These are phyloP conservation scores for Otolemur crassicaudatus DNA, from an alignment of 2,797 vertebrate species.

Conservation along the genomic window DNA sequence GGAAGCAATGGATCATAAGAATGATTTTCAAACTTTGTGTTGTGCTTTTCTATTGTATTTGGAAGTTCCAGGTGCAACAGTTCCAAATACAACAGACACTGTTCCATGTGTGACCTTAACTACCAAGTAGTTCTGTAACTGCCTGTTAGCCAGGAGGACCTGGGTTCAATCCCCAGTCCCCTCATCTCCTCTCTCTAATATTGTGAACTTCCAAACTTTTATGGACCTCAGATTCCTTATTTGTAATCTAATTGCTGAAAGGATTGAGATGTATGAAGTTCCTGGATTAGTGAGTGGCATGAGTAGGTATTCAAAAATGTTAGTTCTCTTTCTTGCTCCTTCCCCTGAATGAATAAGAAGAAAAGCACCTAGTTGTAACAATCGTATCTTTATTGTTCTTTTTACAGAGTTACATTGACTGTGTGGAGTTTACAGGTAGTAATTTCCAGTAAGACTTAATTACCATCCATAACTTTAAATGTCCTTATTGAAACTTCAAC, in stretches of 20 bases:
- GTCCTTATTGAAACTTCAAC: not conserved
- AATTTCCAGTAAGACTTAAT: not conserved
- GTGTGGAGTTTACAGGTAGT: not conserved
- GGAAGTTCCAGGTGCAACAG: too few species aligned
- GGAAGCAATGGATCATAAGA: conserved; percentile 5
- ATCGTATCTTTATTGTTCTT: not conserved
- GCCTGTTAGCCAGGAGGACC: not conserved
- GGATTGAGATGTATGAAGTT: not conserved
- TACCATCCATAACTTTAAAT: not conserved
- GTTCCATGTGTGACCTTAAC: too few species aligned
- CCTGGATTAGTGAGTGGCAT: not conserved
- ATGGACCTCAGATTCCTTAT: not conserved
- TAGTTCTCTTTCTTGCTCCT: not conserved
- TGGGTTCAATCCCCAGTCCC: not conserved
- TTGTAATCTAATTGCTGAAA: not conserved
- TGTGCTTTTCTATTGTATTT: not conserved
- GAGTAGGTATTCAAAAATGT: not conserved
- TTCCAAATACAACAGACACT: not conserved
- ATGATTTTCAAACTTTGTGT: conserved; percentile 32
- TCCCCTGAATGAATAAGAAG: conserved; percentile 10
- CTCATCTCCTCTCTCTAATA: not conserved
- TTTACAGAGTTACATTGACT: not conserved
- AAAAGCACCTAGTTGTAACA: not conserved
- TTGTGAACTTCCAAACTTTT: not conserved
- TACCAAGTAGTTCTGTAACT: too few species aligned